These are phyloP conservation scores for Nymphalis c-album DNA, from an alignment of 2,888 invertebrate species.

Conservation along the genomic window DNA sequence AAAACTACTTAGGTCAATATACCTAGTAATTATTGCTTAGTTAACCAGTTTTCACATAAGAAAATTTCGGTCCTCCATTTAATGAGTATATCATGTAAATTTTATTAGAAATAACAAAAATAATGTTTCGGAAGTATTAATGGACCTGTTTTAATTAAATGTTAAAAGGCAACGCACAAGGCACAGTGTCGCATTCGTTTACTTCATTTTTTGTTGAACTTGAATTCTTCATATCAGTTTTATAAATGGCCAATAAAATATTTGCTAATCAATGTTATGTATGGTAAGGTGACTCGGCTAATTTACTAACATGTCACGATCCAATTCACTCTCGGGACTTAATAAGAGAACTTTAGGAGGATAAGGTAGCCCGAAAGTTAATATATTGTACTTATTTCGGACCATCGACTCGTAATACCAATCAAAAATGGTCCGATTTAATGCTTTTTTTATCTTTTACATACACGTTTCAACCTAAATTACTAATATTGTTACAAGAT, in stretches of 20 bases:
- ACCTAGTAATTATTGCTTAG: conserved; percentile 8
- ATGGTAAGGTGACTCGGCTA: conserved; percentile 26
- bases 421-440: neutral
- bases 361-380: conserved; percentile 49
- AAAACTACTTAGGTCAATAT: conserved; percentile 16
- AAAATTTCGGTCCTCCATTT: conserved; percentile 14
- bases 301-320: conserved; percentile 61
- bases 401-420: conserved; percentile 49
- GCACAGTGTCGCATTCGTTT: conserved; percentile 11
- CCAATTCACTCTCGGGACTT: conserved; percentile 58
- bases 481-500: no score
- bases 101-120: conserved; percentile 16
- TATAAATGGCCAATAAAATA: conserved; percentile 12
- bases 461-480: no score
- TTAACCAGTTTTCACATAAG: conserved; percentile 12
- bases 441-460: neutral
- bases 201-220: conserved; percentile 18
- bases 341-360: conserved; percentile 63
- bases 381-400: conserved; percentile 59
- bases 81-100: conserved; percentile 23
- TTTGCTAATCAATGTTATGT: conserved; percentile 14
- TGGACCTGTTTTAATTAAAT: conserved; percentile 17
- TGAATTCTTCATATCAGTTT: conserved; percentile 10
- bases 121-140: conserved; percentile 15
- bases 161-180: conserved; percentile 14